phyloP scores from a whole-genome alignment of 1,140 invertebrate species.

The Hylyphantes graminicola region DNA sequence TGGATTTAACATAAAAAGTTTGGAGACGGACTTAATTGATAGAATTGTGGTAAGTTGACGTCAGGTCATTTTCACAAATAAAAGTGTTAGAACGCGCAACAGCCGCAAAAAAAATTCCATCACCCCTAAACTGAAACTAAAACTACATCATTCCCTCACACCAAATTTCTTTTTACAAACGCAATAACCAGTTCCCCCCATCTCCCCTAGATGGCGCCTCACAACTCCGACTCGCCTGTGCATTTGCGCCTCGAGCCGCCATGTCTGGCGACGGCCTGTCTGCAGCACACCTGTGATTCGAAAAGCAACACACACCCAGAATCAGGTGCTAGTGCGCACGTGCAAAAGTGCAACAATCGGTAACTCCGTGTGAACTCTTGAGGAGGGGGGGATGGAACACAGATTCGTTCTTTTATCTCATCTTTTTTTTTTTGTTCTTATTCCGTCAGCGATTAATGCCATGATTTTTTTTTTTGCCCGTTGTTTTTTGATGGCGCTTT shows the following conservation, averaged over 20 bases:
- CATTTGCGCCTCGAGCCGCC: conserved; percentile 24
- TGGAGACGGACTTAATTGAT: too few species aligned
- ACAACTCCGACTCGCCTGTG: background rate
- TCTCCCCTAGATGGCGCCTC: conserved; percentile 4
- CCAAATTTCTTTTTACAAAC: conserved; percentile 2
- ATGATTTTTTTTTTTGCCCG: background rate
- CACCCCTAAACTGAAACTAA: background rate
- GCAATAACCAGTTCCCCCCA: background rate
- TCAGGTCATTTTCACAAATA: too few species aligned
- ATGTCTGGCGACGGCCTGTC: conserved; percentile 46
- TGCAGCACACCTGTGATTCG: conserved; percentile 53
- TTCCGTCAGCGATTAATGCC: conserved; percentile 14
- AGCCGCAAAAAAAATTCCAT: too few species aligned
- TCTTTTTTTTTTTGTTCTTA: conserved; percentile 2
- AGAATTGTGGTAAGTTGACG: too few species aligned
- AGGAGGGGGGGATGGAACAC: conserved; percentile 19
- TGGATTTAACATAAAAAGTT: too few species aligned
- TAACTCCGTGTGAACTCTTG: conserved; percentile 51
- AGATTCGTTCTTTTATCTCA: background rate
- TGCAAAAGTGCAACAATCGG: conserved; percentile 55
- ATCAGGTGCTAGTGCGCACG: conserved; percentile 53
- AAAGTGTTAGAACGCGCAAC: too few species aligned
- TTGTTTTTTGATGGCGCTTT: too few species aligned
- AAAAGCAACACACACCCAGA: conserved; percentile 47
- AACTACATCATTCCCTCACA: too few species aligned